Evolutionary conservation across 2,113 vertebrate genomes (phyloP), one percentile per base, ranked within the genome.

Genomic region (Epinephelus moara): DNA sequence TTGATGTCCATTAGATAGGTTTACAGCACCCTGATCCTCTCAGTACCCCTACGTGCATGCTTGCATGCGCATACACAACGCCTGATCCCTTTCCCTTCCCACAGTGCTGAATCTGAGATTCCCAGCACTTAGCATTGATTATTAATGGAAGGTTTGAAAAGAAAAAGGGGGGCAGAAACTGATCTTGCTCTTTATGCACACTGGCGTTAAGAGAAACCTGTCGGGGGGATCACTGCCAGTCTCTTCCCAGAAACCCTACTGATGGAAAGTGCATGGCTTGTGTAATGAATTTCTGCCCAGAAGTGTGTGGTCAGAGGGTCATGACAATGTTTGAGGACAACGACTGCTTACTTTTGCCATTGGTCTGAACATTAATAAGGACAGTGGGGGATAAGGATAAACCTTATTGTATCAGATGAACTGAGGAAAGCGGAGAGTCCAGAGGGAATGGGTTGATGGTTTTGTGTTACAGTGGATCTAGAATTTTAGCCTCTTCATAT

Each of bases 41-140:
- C 59, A 61, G 27, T 52, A 63, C 42, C 47, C n/a, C 11, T 27
- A 42, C 42, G 3, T 49, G 37, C 70, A 70, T 30, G 7, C 40
- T 8, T 2, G 27, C 55, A 70, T 5, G 47, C 40, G 42, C 55
- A 2, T 18, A 70, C 63, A 57, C 45, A 78, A 75, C 80, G 93
- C 62, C 80, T 9, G 69, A 91, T 89, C 87, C 82, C 50, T 50
- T 68, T 71, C 47, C 62, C 70, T 85, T 88, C 85, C 90, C 84
- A 63, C 73, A 60, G 83, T 0, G 72, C 83, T 57, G 62, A 72
- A 86, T 79, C 80, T 76, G 63, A 75, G 72, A 82, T 93, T 90
- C 88, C 81, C 85, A 90, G 89, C 93, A 95, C 92, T 94, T 94
- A 94, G 82, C 90, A 94, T 95, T 62, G 92, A 95, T 95, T 95